phyloP scores from a whole-genome alignment of 2,113 vertebrate species.

The Eulemur macaco region DNA sequence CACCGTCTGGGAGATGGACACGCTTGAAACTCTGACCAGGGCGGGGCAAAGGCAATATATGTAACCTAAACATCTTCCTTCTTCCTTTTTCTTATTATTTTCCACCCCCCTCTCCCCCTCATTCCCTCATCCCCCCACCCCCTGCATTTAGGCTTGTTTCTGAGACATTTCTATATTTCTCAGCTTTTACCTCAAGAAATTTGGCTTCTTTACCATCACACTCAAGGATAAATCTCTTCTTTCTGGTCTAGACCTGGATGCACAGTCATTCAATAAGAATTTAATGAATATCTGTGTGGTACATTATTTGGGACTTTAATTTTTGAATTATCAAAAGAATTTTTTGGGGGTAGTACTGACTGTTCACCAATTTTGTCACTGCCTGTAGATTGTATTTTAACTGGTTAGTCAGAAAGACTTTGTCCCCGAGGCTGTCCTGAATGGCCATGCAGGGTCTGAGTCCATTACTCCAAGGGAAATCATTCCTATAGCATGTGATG shows the following conservation, averaged over 20 bases:
- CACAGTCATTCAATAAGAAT: not conserved
- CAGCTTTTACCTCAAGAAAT: not conserved
- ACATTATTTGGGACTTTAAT: not conserved
- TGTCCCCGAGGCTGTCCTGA: not conserved
- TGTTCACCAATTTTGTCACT: not conserved
- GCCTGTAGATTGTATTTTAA: not conserved
- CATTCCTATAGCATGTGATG: not conserved
- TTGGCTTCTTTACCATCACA: not conserved
- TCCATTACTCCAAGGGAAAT: accelerated
- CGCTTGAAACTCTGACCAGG: too few relatives aligned
- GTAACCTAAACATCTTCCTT: not conserved
- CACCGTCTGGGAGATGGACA: too few relatives aligned
- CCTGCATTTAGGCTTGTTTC: not conserved
- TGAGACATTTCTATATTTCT: not conserved
- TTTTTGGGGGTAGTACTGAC: not conserved
- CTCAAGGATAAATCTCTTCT: not conserved
- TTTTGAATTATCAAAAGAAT: not conserved
- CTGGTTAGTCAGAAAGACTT: not conserved
- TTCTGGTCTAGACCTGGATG: not conserved
- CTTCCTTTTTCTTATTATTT: not conserved
- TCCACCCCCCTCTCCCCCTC: not conserved
- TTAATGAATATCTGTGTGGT: not conserved
- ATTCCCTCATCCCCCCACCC: too few relatives aligned
- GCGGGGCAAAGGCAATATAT: too few relatives aligned
- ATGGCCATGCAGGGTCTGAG: not conserved